Conservation (phyloP, 2,113 vertebrate species). For the Leptosomus discolor region DNA sequence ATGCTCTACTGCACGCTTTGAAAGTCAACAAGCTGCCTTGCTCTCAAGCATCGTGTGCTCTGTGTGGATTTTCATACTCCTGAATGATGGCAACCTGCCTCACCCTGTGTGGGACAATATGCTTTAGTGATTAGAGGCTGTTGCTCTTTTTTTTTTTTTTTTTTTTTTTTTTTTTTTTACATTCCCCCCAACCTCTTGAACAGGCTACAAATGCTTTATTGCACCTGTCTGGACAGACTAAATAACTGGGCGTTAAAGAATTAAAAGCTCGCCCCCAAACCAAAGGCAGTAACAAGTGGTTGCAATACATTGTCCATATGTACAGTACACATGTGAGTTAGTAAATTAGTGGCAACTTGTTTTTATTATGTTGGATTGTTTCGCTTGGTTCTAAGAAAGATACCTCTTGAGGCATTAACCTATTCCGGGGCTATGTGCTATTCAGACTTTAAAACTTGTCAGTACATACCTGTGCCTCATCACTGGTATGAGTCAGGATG, state of each 20-base stretch:
- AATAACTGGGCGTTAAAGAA: background rate
- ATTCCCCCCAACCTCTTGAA: background rate
- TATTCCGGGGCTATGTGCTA: background rate
- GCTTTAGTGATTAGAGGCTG: background rate
- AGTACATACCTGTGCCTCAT: background rate
- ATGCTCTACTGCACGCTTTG: background rate
- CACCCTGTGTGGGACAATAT: accelerated
- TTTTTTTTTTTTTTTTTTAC: no score
- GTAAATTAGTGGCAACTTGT: background rate
- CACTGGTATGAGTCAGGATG: background rate
- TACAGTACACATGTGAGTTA: background rate
- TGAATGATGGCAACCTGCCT: background rate
- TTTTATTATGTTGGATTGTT: background rate
- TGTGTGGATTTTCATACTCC: background rate
- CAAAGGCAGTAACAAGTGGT: background rate
- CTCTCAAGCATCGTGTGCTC: background rate
- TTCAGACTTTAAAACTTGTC: background rate
- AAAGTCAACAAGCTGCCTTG: background rate
- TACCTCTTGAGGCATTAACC: background rate
- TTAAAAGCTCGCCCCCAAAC: background rate
- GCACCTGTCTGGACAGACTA: background rate
- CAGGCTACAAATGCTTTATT: background rate
- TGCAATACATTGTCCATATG: accelerated
- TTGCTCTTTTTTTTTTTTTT: background rate
- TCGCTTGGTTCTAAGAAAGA: background rate